Percentiles rank a stretch among this genome's conserved stretches.
These are phyloP conservation scores for Aulostomus chinensis DNA, from an alignment of 2,797 vertebrate species.

Conservation along the genomic window DNA sequence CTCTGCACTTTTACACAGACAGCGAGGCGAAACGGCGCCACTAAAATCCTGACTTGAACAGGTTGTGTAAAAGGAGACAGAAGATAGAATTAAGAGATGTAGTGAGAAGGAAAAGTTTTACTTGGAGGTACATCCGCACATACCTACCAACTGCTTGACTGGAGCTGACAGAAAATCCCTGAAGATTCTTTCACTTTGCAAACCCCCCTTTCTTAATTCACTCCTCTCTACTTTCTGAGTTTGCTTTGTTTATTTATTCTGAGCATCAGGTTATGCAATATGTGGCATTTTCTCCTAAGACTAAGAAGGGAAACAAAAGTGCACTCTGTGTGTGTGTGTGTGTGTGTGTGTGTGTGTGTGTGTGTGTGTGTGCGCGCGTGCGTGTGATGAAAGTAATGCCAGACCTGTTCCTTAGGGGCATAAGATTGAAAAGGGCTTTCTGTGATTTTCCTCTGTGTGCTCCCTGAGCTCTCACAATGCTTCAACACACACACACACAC, in stretches of 20 bases:
- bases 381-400: conserved; percentile 53
- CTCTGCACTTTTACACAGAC: no score
- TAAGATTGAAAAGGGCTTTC: conserved; percentile 55
- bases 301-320: conserved; percentile 30
- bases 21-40: no score
- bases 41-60: no score
- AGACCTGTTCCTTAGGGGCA: conserved; percentile 52
- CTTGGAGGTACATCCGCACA: conserved; percentile 30
- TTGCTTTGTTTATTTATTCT: conserved; percentile 52
- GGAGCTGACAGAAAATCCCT: conserved; percentile 26
- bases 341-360: conserved; percentile 17
- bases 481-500: conserved; percentile 9
- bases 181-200: conserved; percentile 12
- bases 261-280: conserved; percentile 60
- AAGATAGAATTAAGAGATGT: neutral
- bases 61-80: no score
- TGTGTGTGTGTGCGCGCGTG: conserved; percentile 28
- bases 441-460: conserved; percentile 42
- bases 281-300: conserved; percentile 52
- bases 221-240: conserved; percentile 10
- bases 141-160: conserved; percentile 28
- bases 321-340: no score
- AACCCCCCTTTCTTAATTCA: conserved; percentile 21
- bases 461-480: conserved; percentile 22
- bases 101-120: conserved; percentile 5